phyloP scores from a whole-genome alignment of 2,113 vertebrate species.

The Triplophysa dalaica region DNA sequence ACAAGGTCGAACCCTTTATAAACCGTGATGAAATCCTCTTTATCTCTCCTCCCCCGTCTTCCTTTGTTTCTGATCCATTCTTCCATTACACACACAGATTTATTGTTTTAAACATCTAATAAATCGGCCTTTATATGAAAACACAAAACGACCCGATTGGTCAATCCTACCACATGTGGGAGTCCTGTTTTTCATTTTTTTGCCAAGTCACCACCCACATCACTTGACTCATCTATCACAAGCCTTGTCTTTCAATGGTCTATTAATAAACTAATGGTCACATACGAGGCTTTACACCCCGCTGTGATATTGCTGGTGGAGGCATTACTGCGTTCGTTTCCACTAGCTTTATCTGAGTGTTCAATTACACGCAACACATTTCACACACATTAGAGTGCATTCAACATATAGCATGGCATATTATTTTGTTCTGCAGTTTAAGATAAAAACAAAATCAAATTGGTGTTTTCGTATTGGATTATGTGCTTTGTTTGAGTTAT shows the following conservation, averaged over 20 bases:
- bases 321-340: background rate
- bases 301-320: slow-evolving; percentile 35
- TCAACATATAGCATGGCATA: background rate
- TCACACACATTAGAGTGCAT: background rate
- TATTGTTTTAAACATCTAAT: background rate
- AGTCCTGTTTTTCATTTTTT: background rate
- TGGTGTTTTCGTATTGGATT: too few relatives aligned
- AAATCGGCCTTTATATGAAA: slow-evolving; percentile 2
- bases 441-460: background rate
- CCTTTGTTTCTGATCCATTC: background rate
- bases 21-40: slow-evolving; percentile 24
- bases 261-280: slow-evolving; percentile 46
- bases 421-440: background rate
- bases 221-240: slow-evolving; percentile 47
- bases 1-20: slow-evolving; percentile 43
- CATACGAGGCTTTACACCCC: slow-evolving; percentile 37
- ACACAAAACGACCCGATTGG: background rate
- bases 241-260: slow-evolving; percentile 50
- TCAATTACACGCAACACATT: background rate
- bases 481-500: too few relatives aligned
- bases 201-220: slow-evolving; percentile 43
- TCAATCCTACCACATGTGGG: slow-evolving; percentile 1
- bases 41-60: slow-evolving; percentile 9
- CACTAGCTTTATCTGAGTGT: background rate
- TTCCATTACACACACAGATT: background rate